A percentile compares a stretch with the other conserved stretches of the same genome.
These are phyloP conservation scores for Isaurus tuberculatus DNA, from an alignment of 92 coral and sea anemone genomes.

Conservation along the genomic window DNA sequence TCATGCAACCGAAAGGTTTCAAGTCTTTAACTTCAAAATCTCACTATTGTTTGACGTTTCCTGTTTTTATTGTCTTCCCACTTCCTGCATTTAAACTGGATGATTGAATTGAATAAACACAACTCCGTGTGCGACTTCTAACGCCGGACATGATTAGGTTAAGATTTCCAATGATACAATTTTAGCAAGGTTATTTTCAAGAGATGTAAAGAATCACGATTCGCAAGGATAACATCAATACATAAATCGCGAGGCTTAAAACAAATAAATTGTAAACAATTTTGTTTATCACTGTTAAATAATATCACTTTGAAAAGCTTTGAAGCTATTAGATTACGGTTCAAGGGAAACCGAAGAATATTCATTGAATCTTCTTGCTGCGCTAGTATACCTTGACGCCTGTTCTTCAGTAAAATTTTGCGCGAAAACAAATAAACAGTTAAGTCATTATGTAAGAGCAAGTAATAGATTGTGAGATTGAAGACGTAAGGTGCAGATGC, in stretches of 20 bases:
- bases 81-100: conserved; percentile 37
- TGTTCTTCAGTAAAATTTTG: no score
- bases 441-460: no score
- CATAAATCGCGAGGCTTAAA: neutral
- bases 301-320: no score
- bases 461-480: neutral
- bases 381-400: no score
- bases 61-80: conserved; percentile 18
- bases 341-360: no score
- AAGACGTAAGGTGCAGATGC: neutral
- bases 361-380: no score
- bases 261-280: no score
- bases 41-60: conserved; percentile 32
- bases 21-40: neutral
- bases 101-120: neutral
- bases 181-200: neutral
- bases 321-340: no score
- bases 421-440: no score
- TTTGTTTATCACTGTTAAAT: no score
- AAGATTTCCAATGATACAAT: neutral
- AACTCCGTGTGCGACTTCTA: neutral
- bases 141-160: neutral
- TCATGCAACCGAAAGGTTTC: conserved; percentile 34
- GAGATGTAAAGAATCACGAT: neutral
- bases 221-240: no score